Conservation (phyloP, 2,113 vertebrate species). For the Motacilla alba region DNA sequence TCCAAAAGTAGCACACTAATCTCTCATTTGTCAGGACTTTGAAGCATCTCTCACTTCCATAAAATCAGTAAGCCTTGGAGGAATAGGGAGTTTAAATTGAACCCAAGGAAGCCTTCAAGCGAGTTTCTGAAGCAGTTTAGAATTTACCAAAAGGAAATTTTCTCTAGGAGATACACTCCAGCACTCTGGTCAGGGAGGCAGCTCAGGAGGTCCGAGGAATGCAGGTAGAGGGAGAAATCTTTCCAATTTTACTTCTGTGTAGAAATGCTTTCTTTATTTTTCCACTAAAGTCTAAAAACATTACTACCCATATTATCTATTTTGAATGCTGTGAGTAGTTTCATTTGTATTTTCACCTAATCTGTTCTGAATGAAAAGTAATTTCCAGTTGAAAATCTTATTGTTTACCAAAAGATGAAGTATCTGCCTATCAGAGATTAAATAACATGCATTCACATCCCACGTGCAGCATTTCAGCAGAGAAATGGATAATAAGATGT, state of each 20-base stretch:
- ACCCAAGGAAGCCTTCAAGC: background rate
- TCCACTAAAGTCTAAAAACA: background rate
- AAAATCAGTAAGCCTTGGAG: background rate
- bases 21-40: background rate
- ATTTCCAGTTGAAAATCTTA: background rate
- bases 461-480: background rate
- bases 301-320: background rate
- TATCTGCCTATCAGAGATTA: background rate
- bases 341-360: background rate
- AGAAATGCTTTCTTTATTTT: background rate
- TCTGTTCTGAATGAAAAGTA: background rate
- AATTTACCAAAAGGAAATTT: background rate
- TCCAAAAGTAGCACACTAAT: background rate
- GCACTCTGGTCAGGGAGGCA: background rate
- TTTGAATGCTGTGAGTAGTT: background rate
- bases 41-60: background rate
- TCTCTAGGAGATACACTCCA: background rate
- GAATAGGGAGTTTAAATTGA: background rate
- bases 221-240: background rate
- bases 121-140: background rate
- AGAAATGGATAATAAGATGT: background rate
- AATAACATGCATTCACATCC: background rate
- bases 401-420: background rate
- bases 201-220: background rate
- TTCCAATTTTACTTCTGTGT: background rate